Base-by-base conservation (phyloP, 2,113 vertebrate species). In the Sciurus niger region DNA sequence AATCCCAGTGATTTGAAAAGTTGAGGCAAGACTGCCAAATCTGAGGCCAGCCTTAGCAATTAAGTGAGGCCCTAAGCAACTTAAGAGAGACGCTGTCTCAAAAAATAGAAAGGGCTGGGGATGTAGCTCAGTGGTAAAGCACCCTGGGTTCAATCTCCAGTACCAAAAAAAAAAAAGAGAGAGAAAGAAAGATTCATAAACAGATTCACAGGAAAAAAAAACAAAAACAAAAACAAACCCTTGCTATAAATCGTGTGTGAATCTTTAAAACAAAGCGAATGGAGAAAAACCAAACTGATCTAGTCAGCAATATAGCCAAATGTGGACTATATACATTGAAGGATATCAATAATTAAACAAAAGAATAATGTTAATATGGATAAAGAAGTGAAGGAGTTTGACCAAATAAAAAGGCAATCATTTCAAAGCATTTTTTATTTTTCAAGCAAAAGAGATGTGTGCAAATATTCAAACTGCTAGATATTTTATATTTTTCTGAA, bases 401-500 rank as follows among this genome's bases (percentile, higher is more conserved):
- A 37, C 40, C 65, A 94, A 95, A 92, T 76, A 84, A 90, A 95
- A 95, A 84, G 14, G 32, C 84, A 63, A 30, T 79, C 77, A 90
- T 94, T 95, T 92, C 34, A 90, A 11, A 92, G 17, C 28, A 84
- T 80, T 89, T 96, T 93, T 92, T 17, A 83, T 40, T 94, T 97
- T 93, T 93, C n/a, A 84, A 78, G 53, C 90, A 6, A 86, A 93
- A 93, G 65, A 82, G 13, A 94, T 30, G 68, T 30, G 40, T 82
- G 24, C 40, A 84, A 97, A 93, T 82, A 92, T 87, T 83, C 53
- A 90, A 76, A 82, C 53, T 74, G 60, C 58, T 94, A 88, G 40
- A 13, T 89, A 67, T 73, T 72, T 82, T 85, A 82, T 80, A 88
- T 18, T 77, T 96, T 82, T 43, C 65, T 88, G 18, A 78, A 86